Evolutionary conservation across 35 echinoderm and acorn worm species (phyloP), one percentile per base, ranked within the genome.

Genomic region (Antedon bifida): DNA sequence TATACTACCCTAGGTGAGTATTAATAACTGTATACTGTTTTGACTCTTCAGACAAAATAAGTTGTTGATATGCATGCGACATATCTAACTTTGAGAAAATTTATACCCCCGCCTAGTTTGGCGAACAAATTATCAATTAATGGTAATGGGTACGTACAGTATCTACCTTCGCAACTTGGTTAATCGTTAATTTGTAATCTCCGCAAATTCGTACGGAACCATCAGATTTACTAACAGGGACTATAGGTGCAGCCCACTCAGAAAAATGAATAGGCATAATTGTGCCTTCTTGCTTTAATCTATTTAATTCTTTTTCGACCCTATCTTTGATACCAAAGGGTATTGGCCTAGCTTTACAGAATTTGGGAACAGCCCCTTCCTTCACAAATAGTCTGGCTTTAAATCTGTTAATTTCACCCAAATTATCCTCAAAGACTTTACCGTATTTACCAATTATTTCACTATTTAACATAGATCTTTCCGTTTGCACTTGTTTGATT

Each of bases 131-230:
- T 81, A 16, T 87, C 85, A 78, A 91, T 74, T 46, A 29, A n/a
- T 10, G 85, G 89, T n/a, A 87, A 38, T 31, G 89, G 89, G 51
- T 91, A 86, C 39, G 1, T 76, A n/a, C n/a, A n/a, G n/a, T n/a
- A 30, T 91, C 85, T 31, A 83, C 34, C 10, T 84, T 80, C 0
- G 74, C 77, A 23, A 14, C 30, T 19, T 78, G 73, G 55, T 87
- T 91, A 4, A 91, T 30, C 12, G 80, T 91, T 21, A 84, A 34
- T 77, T 91, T 91, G 34, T 83, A 87, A 38, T 91, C 89, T 56
- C 89, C 81, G 78, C 79, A 87, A 19, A 91, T 75, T 76, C 89
- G 0, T 76, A 91, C 30, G 28, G n/a, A 56, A 0, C 81, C 82
- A 42, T 73, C 35, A 45, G 73, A 32, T 77, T 91, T 91, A 44